Conservation (phyloP, 2,113 vertebrate species). For the Mustelus asterias region DNA sequence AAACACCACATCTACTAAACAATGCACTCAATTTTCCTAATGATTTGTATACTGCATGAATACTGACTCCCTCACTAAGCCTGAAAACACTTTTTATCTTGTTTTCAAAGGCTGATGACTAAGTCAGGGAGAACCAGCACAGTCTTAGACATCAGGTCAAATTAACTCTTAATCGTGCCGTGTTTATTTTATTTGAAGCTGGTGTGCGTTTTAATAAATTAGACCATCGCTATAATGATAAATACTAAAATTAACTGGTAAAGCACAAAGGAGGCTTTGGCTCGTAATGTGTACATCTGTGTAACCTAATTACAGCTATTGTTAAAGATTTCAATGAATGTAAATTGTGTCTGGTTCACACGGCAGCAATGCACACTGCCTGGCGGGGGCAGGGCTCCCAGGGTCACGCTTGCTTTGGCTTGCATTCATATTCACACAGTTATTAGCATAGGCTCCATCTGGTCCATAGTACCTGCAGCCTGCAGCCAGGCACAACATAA, state of each 20-base stretch:
- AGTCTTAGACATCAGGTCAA: slow-evolving; percentile 52
- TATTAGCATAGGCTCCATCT: slow-evolving; percentile 66
- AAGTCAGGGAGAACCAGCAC: slow-evolving; percentile 41
- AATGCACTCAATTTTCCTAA: background rate
- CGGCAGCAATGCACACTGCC: slow-evolving; percentile 50
- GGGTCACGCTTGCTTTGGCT: slow-evolving; percentile 53
- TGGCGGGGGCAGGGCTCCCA: slow-evolving; percentile 42
- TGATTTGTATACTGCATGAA: background rate
- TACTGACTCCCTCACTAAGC: background rate
- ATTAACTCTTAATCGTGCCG: slow-evolving; percentile 52
- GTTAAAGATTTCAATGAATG: slow-evolving; percentile 41
- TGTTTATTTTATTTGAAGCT: slow-evolving; percentile 48
- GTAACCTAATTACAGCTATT: slow-evolving; percentile 42
- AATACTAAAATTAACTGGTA: slow-evolving; percentile 39
- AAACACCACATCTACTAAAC: background rate
- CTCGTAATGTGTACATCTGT: slow-evolving; percentile 43
- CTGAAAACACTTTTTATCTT: slow-evolving; percentile 3
- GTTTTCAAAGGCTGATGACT: background rate
- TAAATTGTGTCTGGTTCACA: slow-evolving; percentile 42
- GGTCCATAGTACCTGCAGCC: slow-evolving; percentile 43
- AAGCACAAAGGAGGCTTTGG: slow-evolving; percentile 39
- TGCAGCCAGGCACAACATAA: slow-evolving; percentile 15
- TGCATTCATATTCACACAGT: slow-evolving; percentile 56
- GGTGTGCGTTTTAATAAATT: slow-evolving; percentile 36
- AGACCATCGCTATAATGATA: slow-evolving; percentile 38